A percentile compares a stretch with the other conserved stretches of the same genome.
These are phyloP conservation scores for Pseudorectes ferrugineus DNA, from an alignment of 2,113 vertebrate species.

Conservation along the genomic window DNA sequence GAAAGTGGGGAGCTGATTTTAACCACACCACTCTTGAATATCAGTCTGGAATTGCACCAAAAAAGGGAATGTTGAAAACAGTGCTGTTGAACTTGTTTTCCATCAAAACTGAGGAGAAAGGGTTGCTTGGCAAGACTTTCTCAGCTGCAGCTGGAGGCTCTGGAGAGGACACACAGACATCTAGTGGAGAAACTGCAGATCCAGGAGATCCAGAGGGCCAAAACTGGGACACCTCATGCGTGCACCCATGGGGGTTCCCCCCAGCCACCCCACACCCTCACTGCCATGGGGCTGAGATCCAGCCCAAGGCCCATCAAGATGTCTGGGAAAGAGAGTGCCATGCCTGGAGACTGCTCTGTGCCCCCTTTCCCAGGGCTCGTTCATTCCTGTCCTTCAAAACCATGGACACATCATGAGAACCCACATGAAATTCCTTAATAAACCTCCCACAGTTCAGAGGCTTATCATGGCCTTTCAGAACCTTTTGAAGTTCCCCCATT, in stretches of 20 bases:
- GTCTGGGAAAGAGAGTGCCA: fast-evolving
- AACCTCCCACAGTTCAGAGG: background rate
- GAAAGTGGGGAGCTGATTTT: background rate
- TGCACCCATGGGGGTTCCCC: fast-evolving
- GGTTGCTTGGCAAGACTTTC: background rate
- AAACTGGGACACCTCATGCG: fast-evolving
- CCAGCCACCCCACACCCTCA: background rate
- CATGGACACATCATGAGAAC: fast-evolving
- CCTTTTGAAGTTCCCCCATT: background rate
- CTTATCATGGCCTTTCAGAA: background rate
- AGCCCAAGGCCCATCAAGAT: background rate
- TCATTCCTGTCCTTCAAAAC: background rate
- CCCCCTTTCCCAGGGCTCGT: background rate
- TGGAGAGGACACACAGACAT: background rate
- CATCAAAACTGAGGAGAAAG: background rate
- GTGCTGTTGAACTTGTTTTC: background rate
- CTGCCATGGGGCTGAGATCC: background rate
- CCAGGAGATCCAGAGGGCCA: background rate
- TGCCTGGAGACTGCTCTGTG: background rate
- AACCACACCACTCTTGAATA: background rate
- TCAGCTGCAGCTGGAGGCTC: background rate
- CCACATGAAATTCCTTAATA: background rate
- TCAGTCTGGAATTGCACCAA: background rate
- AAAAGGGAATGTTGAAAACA: background rate
- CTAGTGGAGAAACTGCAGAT: background rate